Conservation (phyloP, 2,113 vertebrate species). For the Gracilinanus agilis region DNA sequence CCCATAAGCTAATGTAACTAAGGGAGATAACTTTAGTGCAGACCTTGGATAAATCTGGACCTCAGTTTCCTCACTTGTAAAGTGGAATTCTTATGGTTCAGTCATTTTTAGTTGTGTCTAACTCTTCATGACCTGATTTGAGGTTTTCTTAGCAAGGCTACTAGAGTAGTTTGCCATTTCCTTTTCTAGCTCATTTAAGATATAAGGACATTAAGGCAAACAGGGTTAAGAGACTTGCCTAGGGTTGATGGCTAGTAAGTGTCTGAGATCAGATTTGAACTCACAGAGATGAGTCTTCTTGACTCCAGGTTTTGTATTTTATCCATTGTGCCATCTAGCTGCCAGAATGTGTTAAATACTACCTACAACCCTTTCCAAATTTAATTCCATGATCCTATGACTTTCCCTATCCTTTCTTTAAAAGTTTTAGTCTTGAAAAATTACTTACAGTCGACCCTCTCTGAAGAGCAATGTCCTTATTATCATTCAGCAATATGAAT, state of each 20-base stretch:
- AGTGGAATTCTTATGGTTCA: not conserved
- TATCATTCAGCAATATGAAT: not conserved
- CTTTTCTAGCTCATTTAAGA: no score
- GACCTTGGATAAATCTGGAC: not conserved
- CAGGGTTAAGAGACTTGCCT: no score
- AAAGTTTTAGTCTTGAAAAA: not conserved
- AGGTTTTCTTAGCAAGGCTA: no score
- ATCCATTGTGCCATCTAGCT: no score
- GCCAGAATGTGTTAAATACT: not conserved
- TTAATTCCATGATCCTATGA: not conserved
- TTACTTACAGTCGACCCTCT: conserved; percentile 1
- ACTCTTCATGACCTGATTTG: no score
- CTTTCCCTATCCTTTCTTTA: not conserved
- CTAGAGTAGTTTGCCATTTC: no score
- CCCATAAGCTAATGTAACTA: not conserved
- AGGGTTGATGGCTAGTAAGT: no score
- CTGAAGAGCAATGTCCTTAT: conserved; percentile 5
- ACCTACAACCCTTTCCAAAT: not conserved
- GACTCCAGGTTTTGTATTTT: no score
- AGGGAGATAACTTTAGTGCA: not conserved
- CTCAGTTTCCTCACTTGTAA: not conserved
- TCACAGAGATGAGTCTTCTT: no score
- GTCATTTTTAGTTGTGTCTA: no score
- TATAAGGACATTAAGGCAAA: no score
- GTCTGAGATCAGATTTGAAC: no score